phyloP scores from a whole-genome alignment of 2,113 vertebrate genomes.

The Chauna torquata region DNA sequence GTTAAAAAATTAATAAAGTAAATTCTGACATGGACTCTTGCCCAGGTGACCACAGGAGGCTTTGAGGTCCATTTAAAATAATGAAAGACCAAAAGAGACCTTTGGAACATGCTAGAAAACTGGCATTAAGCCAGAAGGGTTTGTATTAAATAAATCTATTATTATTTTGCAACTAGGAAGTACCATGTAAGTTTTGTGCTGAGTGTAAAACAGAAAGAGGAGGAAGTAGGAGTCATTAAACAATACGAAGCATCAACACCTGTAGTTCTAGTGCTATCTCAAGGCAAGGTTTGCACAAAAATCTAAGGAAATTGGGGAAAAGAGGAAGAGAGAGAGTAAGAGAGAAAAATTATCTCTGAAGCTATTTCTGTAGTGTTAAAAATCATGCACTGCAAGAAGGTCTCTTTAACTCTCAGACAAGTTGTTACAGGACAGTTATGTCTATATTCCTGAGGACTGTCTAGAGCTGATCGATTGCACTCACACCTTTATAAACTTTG shows the following conservation, averaged over 20 bases:
- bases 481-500: background rate
- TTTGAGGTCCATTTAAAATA: constrained; percentile 7
- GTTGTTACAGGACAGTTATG: background rate
- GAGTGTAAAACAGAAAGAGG: background rate
- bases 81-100: background rate
- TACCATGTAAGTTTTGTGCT: background rate
- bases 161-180: background rate
- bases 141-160: background rate
- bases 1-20: background rate
- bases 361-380: background rate
- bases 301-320: background rate
- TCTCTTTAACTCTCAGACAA: background rate
- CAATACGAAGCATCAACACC: background rate
- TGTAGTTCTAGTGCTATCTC: background rate
- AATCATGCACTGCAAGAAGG: background rate
- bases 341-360: background rate
- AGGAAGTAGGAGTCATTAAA: background rate
- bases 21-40: background rate
- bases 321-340: background rate
- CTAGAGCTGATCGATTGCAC: background rate
- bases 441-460: background rate
- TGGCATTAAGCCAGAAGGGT: background rate
- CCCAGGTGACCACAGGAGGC: background rate
- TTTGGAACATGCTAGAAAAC: background rate
- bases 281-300: background rate